These are phyloP conservation scores for Prorops nasuta DNA, from an alignment of 1,140 invertebrate species.

Conservation along the genomic window DNA sequence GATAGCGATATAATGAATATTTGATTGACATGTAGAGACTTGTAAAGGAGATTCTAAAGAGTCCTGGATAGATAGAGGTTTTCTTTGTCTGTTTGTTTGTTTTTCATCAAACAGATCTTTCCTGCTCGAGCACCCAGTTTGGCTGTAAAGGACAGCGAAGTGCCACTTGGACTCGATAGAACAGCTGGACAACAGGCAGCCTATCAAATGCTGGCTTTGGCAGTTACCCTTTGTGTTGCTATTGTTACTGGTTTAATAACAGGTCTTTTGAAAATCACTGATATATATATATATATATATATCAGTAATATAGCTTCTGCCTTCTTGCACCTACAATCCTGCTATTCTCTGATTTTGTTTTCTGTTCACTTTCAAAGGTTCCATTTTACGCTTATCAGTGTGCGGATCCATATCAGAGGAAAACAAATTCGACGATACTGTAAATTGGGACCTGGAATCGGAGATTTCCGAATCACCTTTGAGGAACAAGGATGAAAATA, in stretches of 20 bases:
- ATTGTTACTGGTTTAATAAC: slow-evolving; percentile 76
- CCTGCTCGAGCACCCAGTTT: slow-evolving; percentile 43
- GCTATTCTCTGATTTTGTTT: too few relatives aligned
- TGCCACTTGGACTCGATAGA: slow-evolving; percentile 59
- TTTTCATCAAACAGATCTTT: too few relatives aligned
- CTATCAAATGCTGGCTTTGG: slow-evolving; percentile 75
- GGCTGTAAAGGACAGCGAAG: slow-evolving; percentile 31
- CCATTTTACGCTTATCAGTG: slow-evolving; percentile 44
- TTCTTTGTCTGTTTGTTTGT: too few relatives aligned
- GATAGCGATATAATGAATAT: too few relatives aligned
- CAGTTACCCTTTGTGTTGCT: slow-evolving; percentile 69
- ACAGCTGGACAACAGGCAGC: slow-evolving; percentile 70
- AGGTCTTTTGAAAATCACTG: slow-evolving; percentile 58
- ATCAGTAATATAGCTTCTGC: too few relatives aligned
- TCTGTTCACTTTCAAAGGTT: slow-evolving; percentile 33
- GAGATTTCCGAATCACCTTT: slow-evolving; percentile 32
- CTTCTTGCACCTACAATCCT: too few relatives aligned
- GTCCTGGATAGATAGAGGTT: too few relatives aligned
- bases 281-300: too few relatives aligned
- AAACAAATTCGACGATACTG: slow-evolving; percentile 53
- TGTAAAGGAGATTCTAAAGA: too few relatives aligned
- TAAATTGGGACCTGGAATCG: slow-evolving; percentile 52
- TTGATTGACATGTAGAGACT: too few relatives aligned
- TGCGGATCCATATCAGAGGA: slow-evolving; percentile 50
- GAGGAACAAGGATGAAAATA: slow-evolving; percentile 29